A percentile compares a stretch with the other conserved stretches of the same genome.
These are phyloP conservation scores for Myodes glareolus DNA, from an alignment of 2,113 vertebrate species.

Conservation along the genomic window DNA sequence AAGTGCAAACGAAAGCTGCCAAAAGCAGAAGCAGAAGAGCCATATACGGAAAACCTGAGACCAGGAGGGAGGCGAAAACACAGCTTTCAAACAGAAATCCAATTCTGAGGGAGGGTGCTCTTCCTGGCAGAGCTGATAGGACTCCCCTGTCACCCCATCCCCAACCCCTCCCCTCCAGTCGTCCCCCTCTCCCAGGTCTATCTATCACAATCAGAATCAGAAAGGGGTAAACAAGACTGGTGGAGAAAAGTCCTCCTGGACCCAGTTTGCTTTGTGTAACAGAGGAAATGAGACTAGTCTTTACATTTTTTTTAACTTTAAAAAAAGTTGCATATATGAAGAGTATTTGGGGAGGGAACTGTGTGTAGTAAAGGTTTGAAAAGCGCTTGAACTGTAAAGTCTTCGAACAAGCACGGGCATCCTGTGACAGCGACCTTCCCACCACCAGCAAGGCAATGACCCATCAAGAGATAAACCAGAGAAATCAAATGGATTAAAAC, in stretches of 20 bases:
- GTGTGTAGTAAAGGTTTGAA: neutral
- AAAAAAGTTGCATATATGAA: neutral
- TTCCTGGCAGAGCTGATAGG: neutral
- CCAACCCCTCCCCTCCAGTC: no score
- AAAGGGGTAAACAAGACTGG: neutral
- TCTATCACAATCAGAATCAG: neutral
- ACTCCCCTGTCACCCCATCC: neutral
- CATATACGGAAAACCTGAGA: neutral
- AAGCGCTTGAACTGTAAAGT: neutral
- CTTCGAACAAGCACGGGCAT: neutral
- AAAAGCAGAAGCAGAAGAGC: neutral
- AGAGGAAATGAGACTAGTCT: neutral
- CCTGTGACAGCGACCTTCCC: neutral
- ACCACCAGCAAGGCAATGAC: neutral
- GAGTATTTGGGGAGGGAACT: neutral
- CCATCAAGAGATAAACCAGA: neutral
- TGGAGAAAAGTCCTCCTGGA: neutral
- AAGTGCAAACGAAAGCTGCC: neutral
- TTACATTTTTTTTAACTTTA: neutral
- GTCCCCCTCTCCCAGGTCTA: neutral
- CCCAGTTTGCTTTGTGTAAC: conserved; percentile 1
- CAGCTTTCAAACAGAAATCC: neutral
- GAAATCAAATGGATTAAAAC: neutral
- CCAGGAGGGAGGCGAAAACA: neutral
- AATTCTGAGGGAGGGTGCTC: neutral